A percentile compares a stretch with the other conserved stretches of the same genome.
Evolutionary conservation across 2,797 vertebrate genomes (phyloP).

Genomic region (Enteromius anoplus): DNA sequence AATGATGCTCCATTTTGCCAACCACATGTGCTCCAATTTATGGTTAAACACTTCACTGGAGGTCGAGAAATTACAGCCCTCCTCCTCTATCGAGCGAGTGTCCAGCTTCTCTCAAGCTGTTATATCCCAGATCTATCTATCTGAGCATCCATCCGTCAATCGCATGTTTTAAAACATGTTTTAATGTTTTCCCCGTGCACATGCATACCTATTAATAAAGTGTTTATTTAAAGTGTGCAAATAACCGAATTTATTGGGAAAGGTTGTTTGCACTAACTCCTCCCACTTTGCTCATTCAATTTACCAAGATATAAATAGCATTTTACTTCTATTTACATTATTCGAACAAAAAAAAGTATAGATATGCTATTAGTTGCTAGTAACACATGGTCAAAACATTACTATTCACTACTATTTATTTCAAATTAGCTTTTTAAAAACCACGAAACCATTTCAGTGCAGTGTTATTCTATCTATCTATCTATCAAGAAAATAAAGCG

Average conservation of each 20-base stretch:
- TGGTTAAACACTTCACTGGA: conserved; percentile 43
- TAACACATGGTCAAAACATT: not conserved
- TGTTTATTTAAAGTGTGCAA: not conserved
- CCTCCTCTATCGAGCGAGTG: conserved; percentile 10
- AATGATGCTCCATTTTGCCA: conserved; percentile 54
- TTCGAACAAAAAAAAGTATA: not conserved
- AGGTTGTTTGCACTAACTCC: not conserved
- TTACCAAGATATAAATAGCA: conserved; percentile 4
- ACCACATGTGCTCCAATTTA: conserved; percentile 47
- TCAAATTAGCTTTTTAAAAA: no score
- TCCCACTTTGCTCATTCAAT: not conserved
- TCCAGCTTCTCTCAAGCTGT: not conserved
- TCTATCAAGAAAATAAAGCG: conserved; percentile 1
- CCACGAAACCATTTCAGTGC: not conserved
- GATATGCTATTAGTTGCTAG: not conserved
- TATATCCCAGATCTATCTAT: conserved; percentile 3
- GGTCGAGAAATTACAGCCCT: conserved; percentile 30
- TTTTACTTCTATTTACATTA: conserved; percentile 11
- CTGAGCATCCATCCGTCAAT: not conserved
- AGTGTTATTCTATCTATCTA: not conserved
- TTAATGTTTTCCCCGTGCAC: no score
- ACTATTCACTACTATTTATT: not conserved
- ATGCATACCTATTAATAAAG: not conserved
- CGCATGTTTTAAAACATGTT: no score
- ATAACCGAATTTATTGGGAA: not conserved